Base-by-base conservation (phyloP, 2,888 invertebrate genomes). In the Liposcelis brunnea region DNA sequence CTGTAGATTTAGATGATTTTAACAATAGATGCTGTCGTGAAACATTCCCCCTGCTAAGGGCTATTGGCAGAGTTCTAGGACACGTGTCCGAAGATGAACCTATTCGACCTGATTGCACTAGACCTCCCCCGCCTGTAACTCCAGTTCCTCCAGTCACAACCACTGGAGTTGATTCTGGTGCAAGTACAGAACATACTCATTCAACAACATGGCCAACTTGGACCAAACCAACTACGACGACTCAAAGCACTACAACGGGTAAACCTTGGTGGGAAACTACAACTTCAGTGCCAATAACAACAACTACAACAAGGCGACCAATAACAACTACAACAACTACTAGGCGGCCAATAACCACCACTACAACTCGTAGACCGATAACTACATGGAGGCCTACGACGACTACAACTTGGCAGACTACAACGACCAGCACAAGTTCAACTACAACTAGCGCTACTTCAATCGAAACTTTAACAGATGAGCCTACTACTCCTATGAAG, bases 1-100 rank as follows among this genome's bases (percentile, higher is more conserved):
- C 89, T 0, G 71, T 86, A 2, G 90, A 90, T 59, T 60, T 90
- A 53, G 89, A 90, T 53, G 90, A 91, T 60, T 89, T 84, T 59
- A 74, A 72, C 51, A 90, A 90, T 61, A 71, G 74, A 1, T 91
- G 90, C 59, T 89, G 90, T 57, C 66, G 66, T 3, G 86, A 85
- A 56, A 65, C 83, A 0, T 86, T 76, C 52, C 85, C 89, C 0
- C 61, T 90, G 36, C 65, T 90, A 10, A 73, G 77, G 35, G 77
- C 81, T 1, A 74, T 90, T 2, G 84, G 84, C 49, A 69, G 80
- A 14, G 87, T 78, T 0, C 63, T 91, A 18, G 82, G 83, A 26
- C 65, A 55, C 10, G 47, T 57, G 11, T 47, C 51, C 12, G 53
- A 53, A 7, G 50, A 52, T 26, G 52, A 50, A 2, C 67, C 71